Evolutionary conservation across 64 coral and sea anemone genomes (phyloP), one percentile per base, ranked within the genome.

Genomic region (Porites lutea): DNA sequence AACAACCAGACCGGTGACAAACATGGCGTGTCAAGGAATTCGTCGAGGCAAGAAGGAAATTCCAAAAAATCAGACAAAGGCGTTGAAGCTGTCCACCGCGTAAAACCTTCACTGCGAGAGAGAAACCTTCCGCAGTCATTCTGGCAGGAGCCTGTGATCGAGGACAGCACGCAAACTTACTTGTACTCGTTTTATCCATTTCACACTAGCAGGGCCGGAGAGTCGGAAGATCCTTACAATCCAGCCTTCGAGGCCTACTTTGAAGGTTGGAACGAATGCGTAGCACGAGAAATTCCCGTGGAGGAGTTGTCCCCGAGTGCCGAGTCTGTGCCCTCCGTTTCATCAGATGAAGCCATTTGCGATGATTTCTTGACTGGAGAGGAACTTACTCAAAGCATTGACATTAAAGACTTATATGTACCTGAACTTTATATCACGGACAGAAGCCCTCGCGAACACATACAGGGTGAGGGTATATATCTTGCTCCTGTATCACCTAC

Each of bases 281-380:
- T 91, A 48, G 68, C 77, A n/a, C 20, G 75, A 74, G 89, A 88
- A 65, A 58, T 64, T n/a, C 79, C 88, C 50, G 63, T 67, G 8
- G 65, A 88, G 14, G 92, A 91, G 59, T 88, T 90, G 1, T 85
- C 89, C 19, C 91, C 82, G 23, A 48, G 59, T 16, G 50, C 86
- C 4, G 95, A 90, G 14, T 94, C 92, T 1, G 90, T 88, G 12
- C 95, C 92, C 3, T 93, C 95, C 0, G 90, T 97, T 67, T 90
- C 91, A 54, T 90, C 95, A 4, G 95, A 97, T 10, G 92, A 93
- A 15, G 88, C 74, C 47, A 88, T 84, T 13, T 77, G 53, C 14
- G 91, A 93, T 82, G 95, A 97, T 91, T 97, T 97, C 75, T 91
- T 97, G 95, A 97, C 95, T 15, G 92, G 95, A 49, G 95, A 97